Evolutionary conservation across 1,140 invertebrate genomes (phyloP).

Genomic region (Cyclina sinensis): DNA sequence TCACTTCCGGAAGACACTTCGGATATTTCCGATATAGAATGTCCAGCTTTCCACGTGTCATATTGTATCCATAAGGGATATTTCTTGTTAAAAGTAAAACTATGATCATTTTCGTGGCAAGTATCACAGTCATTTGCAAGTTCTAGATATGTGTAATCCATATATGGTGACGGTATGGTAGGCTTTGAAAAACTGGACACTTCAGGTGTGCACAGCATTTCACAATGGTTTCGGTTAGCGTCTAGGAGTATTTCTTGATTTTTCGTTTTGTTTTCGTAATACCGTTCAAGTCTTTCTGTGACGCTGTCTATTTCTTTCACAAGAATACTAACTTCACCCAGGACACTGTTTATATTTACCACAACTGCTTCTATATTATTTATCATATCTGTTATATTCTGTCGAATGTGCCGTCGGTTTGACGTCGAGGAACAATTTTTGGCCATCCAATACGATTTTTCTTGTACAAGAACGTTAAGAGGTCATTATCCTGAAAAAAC

Average conservation of each 20-base stretch:
- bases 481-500: neutral
- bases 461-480: neutral
- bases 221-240: constrained; percentile 46
- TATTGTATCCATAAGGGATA: constrained; percentile 63
- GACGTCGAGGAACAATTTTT: neutral
- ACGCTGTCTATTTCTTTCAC: constrained; percentile 62
- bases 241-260: constrained; percentile 8
- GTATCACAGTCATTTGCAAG: constrained; percentile 48
- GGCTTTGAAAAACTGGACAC: constrained; percentile 24
- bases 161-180: constrained; percentile 34
- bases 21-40: constrained; percentile 53
- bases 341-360: constrained; percentile 43
- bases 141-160: constrained; percentile 64
- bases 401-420: constrained; percentile 9
- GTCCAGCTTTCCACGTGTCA: constrained; percentile 32
- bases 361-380: constrained; percentile 51
- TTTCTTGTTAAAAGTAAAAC: constrained; percentile 50
- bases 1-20: constrained; percentile 57
- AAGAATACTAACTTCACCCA: constrained; percentile 37
- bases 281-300: constrained; percentile 21
- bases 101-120: constrained; percentile 14
- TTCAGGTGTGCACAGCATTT: neutral
- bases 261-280: neutral
- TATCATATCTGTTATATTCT: constrained; percentile 44
- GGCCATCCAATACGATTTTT: neutral